Percentiles rank a stretch among this genome's conserved stretches.
Conservation (phyloP, 92 coral and sea anemone species). For the Parazoanthus swiftii region DNA sequence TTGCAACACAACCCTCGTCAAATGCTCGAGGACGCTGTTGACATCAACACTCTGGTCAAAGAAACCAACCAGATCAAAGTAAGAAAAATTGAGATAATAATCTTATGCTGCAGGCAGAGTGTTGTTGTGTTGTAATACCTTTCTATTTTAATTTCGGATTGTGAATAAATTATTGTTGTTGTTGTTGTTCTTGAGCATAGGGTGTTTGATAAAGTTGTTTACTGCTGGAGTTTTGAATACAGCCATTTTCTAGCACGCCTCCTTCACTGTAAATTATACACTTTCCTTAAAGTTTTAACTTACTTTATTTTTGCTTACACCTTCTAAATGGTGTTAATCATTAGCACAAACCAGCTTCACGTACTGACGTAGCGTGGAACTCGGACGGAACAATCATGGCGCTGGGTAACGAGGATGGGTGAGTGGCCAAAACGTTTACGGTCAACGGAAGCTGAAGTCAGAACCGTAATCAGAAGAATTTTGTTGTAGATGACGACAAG, state of each 20-base stretch:
- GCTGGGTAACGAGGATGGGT: constrained; percentile 97
- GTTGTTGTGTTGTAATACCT: background rate
- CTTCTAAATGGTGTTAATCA: background rate
- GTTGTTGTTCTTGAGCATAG: too few species aligned
- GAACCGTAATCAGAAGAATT: too few species aligned
- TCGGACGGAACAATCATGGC: constrained; percentile 77
- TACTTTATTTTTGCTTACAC: too few species aligned
- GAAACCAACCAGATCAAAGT: constrained; percentile 85
- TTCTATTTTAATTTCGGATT: too few species aligned
- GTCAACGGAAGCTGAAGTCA: background rate
- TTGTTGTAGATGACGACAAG: too few species aligned
- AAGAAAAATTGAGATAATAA: background rate
- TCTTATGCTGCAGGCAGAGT: too few species aligned
- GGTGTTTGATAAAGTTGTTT: too few species aligned
- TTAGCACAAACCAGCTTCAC: constrained; percentile 82
- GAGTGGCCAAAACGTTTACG: constrained; percentile 1
- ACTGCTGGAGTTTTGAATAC: too few species aligned
- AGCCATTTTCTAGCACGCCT: background rate
- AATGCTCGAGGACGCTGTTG: constrained; percentile 75
- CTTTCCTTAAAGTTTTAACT: background rate
- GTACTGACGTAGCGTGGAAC: constrained; percentile 90
- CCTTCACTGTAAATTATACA: background rate
- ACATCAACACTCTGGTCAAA: constrained; percentile 72
- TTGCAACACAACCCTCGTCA: constrained; percentile 76
- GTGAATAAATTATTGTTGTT: too few species aligned